Percentiles rank a stretch among this genome's conserved stretches.
Evolutionary conservation across 1,140 invertebrate genomes (phyloP).

Genomic region (Drosophila burlai): DNA sequence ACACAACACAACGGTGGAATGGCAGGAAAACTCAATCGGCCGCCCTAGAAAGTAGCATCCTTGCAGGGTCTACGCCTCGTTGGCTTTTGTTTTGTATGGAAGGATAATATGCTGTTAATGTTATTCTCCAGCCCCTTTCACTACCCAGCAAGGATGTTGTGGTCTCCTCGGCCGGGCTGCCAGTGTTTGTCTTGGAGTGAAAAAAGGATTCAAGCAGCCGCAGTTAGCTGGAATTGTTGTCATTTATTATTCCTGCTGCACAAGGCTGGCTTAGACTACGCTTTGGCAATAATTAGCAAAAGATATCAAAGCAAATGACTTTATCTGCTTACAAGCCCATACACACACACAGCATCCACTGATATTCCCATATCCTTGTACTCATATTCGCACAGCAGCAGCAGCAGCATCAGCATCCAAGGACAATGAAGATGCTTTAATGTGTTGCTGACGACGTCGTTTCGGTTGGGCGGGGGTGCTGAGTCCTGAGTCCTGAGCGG

Average conservation of each 20-base stretch:
- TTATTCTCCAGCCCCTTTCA: constrained; percentile 17
- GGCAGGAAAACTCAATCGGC: constrained; percentile 54
- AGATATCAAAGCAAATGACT: constrained; percentile 84
- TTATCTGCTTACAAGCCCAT: constrained; percentile 73
- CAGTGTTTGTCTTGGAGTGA: constrained; percentile 38
- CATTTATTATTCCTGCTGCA: constrained; percentile 73
- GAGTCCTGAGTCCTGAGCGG: constrained; percentile 29
- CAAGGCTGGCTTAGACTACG: constrained; percentile 67
- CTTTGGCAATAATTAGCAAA: constrained; percentile 80
- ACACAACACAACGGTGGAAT: constrained; percentile 29
- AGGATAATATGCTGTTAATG: constrained; percentile 83
- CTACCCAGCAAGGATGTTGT: constrained; percentile 45
- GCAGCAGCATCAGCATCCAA: constrained; percentile 32
- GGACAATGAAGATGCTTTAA: constrained; percentile 74
- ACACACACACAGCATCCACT: constrained; percentile 19
- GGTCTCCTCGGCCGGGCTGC: constrained; percentile 30
- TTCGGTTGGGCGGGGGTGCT: constrained; percentile 1
- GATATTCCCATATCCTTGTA: constrained; percentile 20
- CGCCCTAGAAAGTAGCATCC: constrained; percentile 31
- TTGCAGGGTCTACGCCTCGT: constrained; percentile 65
- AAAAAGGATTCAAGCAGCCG: constrained; percentile 77
- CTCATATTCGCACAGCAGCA: constrained; percentile 19
- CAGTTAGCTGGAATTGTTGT: constrained; percentile 80
- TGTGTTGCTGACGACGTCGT: constrained; percentile 57
- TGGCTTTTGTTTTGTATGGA: constrained; percentile 73